Percentiles rank a stretch among this genome's conserved stretches.
Conservation (phyloP, 2,113 vertebrate species). For the Hoplias malabaricus region DNA sequence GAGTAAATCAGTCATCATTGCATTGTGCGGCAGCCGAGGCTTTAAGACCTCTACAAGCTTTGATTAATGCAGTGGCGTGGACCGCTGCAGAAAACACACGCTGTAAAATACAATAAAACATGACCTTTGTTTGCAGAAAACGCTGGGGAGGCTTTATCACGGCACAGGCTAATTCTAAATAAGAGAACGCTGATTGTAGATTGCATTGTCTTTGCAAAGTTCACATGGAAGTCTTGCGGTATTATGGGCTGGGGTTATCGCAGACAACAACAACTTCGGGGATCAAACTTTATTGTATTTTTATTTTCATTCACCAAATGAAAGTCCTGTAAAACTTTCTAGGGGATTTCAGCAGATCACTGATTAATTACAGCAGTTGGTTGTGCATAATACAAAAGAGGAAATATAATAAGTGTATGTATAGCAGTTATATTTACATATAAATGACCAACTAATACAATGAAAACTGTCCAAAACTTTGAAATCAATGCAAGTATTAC, state of each 20-base stretch:
- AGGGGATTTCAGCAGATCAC: too few species aligned
- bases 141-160: slow-evolving; percentile 3
- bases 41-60: slow-evolving; percentile 27
- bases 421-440: too few species aligned
- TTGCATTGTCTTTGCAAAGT: background rate
- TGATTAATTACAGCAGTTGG: too few species aligned
- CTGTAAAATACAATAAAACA: slow-evolving; percentile 38
- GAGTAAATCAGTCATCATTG: slow-evolving; percentile 44
- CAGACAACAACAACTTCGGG: background rate
- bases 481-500: too few species aligned
- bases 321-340: too few species aligned
- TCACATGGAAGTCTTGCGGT: background rate
- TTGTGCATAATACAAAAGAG: too few species aligned
- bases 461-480: too few species aligned
- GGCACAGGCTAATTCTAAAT: background rate
- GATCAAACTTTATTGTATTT: background rate
- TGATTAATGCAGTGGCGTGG: slow-evolving; percentile 30
- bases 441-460: too few species aligned
- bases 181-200: background rate
- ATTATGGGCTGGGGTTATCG: background rate
- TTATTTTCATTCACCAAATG: background rate
- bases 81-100: slow-evolving; percentile 3
- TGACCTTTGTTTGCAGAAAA: slow-evolving; percentile 39
- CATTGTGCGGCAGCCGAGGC: background rate
- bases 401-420: too few species aligned